Evolutionary conservation across 2,888 invertebrate species (phyloP).

Genomic region (Drosophila nigricruria): DNA sequence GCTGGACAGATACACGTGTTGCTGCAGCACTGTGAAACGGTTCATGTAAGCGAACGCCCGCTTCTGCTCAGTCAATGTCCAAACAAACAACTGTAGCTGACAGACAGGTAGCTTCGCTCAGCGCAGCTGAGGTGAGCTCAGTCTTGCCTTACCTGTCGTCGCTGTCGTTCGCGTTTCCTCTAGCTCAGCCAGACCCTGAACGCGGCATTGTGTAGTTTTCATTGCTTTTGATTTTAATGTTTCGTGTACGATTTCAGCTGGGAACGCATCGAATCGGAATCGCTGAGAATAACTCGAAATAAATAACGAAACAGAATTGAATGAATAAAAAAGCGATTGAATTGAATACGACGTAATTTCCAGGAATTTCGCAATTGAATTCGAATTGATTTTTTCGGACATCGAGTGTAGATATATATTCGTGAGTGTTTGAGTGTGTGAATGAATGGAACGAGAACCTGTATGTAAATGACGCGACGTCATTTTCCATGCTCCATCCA

Average conservation of each 20-base stretch:
- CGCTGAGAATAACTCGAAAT: slow-evolving; percentile 50
- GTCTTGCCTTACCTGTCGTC: slow-evolving; percentile 73
- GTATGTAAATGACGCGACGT: slow-evolving; percentile 56
- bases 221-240: slow-evolving; percentile 36
- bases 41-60: slow-evolving; percentile 51
- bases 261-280: slow-evolving; percentile 50
- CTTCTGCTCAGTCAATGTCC: slow-evolving; percentile 37
- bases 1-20: slow-evolving; percentile 72
- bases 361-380: slow-evolving; percentile 74
- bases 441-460: slow-evolving; percentile 49
- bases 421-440: slow-evolving; percentile 19
- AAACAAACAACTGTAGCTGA: slow-evolving; percentile 38
- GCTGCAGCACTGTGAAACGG: slow-evolving; percentile 40
- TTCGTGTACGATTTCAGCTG: slow-evolving; percentile 44
- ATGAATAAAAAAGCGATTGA: slow-evolving; percentile 3
- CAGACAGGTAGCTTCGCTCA: slow-evolving; percentile 48
- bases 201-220: slow-evolving; percentile 42
- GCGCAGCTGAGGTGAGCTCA: slow-evolving; percentile 47
- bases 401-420: slow-evolving; percentile 31
- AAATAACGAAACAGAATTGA: slow-evolving; percentile 12
- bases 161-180: slow-evolving; percentile 49
- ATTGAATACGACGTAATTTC: slow-evolving; percentile 62
- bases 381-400: slow-evolving; percentile 71
- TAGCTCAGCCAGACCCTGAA: slow-evolving; percentile 20
- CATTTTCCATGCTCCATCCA: slow-evolving; percentile 40